Evolutionary conservation across 2,888 invertebrate genomes (phyloP).

Genomic region (Crepidodera aurea): DNA sequence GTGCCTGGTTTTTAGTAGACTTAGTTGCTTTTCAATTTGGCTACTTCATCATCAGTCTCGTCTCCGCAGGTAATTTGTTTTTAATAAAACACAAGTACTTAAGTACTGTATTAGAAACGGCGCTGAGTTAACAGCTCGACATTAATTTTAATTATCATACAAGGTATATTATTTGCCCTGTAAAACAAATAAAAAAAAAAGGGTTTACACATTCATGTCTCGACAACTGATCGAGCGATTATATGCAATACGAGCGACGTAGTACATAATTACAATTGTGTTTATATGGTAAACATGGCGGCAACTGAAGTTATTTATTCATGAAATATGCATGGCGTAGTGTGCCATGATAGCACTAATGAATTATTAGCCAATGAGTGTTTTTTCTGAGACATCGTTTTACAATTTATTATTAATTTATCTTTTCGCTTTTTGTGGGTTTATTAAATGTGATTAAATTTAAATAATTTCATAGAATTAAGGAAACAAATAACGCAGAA

Average conservation of each 20-base stretch:
- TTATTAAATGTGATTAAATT: neutral
- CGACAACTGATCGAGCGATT: slow-evolving; percentile 9
- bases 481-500: too few relatives aligned
- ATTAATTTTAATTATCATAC: neutral
- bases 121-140: neutral
- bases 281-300: slow-evolving; percentile 17
- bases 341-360: slow-evolving; percentile 9
- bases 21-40: too few relatives aligned
- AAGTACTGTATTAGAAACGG: neutral
- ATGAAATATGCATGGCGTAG: slow-evolving; percentile 12
- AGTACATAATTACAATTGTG: slow-evolving; percentile 8
- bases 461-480: too few relatives aligned
- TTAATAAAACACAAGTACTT: too few relatives aligned
- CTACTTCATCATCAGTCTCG: too few relatives aligned
- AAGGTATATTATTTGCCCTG: neutral
- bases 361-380: slow-evolving; percentile 12
- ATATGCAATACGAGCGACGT: neutral
- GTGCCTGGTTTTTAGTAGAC: too few relatives aligned
- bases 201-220: slow-evolving; percentile 5
- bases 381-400: neutral
- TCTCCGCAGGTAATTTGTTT: too few relatives aligned
- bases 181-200: slow-evolving; percentile 2
- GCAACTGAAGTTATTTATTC: slow-evolving; percentile 6
- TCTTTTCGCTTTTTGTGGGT: neutral
- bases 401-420: slow-evolving; percentile 13